Base-by-base conservation (phyloP, 2,797 vertebrate genomes). In the Pipistrellus nathusii region DNA sequence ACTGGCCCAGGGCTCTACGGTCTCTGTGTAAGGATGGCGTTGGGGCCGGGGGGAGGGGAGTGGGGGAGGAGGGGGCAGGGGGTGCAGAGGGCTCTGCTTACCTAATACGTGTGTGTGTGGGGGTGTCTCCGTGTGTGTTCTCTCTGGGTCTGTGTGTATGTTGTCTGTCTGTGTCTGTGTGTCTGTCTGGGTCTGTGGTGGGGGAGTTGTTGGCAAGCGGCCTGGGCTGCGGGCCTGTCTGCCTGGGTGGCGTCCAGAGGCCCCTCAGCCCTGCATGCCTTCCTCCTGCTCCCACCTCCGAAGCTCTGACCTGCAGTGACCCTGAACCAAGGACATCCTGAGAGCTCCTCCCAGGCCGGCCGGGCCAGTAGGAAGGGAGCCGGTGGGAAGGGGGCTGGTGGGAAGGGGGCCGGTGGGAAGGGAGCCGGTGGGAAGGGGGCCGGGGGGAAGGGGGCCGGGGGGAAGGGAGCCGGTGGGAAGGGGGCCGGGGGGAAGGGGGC, bases 271-370 rank as follows among this genome's bases (percentile, higher is more conserved):
- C 91, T 93, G 92, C 93, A 88, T 92, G 85, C 83, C 95, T 98
- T 94, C 66, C 32, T 51, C 59, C 89, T 3, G 0, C 78, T 32
- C 51, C 93, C 68, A 17, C 95, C 95, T 94, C 85, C 83, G 95
- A 59, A 93, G 96, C 94, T 69, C 96, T 97, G 97, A 96, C 98
- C 97, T 94, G 82, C 64, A 46, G 48, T 91, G 96, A 97, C 96
- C 95, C 75, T 25, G 75, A 90, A 72, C 88, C 81, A 85, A 96
- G 96, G 96, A 97, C 95, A 96, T 92, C 96, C 96, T 23, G 2
- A 90, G 95, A 82, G 93, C 69, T 27, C 92, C 96, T 11, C n/a
- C 35, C 38, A 38, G 38, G 38, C 38, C 38, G 38, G 38, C 38
- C n/a, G 35, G 35, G 35, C 35, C 35, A 4, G 35, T 38, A 4